These are phyloP conservation scores for Amazona guildingii DNA, from an alignment of 2,113 vertebrate genomes.

Conservation along the genomic window DNA sequence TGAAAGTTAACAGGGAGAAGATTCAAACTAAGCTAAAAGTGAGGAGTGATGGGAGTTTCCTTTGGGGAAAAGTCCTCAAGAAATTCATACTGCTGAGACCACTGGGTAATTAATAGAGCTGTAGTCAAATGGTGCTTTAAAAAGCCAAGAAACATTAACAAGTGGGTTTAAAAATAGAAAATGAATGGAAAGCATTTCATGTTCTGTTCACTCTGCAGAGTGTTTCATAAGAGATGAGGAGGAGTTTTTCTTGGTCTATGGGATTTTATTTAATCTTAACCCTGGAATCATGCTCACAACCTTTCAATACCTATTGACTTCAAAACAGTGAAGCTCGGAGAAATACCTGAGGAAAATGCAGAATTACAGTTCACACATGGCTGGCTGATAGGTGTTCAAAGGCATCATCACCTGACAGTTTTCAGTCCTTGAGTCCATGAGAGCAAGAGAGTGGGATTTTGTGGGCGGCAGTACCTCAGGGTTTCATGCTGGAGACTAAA, in stretches of 20 bases:
- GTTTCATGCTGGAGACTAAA: not conserved
- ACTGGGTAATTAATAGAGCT: slow-evolving; percentile 16
- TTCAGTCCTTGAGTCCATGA: not conserved
- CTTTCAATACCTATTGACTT: not conserved
- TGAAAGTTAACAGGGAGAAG: not conserved
- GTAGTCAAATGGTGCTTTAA: slow-evolving; percentile 12
- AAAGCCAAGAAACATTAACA: slow-evolving; percentile 44
- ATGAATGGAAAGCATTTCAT: slow-evolving; percentile 26
- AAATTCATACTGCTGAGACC: slow-evolving; percentile 13
- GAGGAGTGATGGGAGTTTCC: not conserved
- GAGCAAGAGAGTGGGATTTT: not conserved
- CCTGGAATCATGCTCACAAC: not conserved
- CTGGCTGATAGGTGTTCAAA: not conserved
- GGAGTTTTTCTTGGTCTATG: not conserved
- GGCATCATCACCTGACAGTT: not conserved
- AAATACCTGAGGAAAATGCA: not conserved
- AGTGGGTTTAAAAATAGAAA: slow-evolving; percentile 49
- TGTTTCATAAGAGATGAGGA: slow-evolving; percentile 42
- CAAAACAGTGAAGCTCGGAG: not conserved
- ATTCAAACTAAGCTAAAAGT: slow-evolving; percentile 27
- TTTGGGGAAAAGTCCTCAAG: not conserved
- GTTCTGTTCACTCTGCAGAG: not conserved
- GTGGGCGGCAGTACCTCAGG: not conserved
- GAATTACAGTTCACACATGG: not conserved
- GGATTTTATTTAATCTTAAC: slow-evolving; percentile 25